phyloP scores from a whole-genome alignment of 2,888 invertebrate species.

The Sphaerophoria rueppellii region DNA sequence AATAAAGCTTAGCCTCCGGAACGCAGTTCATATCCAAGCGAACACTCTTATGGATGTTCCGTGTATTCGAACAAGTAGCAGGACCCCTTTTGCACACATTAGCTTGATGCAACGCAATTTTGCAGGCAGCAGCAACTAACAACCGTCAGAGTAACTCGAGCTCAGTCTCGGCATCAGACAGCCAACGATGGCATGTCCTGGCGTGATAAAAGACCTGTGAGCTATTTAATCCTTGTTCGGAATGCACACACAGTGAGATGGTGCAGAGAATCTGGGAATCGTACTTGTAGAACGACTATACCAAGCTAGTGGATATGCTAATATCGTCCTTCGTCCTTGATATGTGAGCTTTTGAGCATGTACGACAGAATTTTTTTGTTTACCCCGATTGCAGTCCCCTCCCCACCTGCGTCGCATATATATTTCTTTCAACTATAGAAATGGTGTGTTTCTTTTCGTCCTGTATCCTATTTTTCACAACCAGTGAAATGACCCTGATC shows the following conservation, averaged over 20 bases:
- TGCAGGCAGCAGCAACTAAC: constrained; percentile 36
- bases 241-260: constrained; percentile 11
- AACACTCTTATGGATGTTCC: neutral
- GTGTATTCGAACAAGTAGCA: neutral
- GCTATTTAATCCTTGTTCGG: constrained; percentile 69
- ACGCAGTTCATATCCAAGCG: constrained; percentile 9
- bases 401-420: constrained; percentile 51
- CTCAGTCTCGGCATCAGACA: too few relatives aligned
- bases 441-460: constrained; percentile 58
- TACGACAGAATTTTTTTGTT: constrained; percentile 58
- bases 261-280: constrained; percentile 11
- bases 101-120: constrained; percentile 48
- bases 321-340: constrained; percentile 72
- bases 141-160: constrained; percentile 13
- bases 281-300: constrained; percentile 28
- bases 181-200: constrained; percentile 68
- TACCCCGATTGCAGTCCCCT: constrained; percentile 11
- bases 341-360: constrained; percentile 68
- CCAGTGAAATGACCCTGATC: constrained; percentile 28
- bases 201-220: constrained; percentile 73
- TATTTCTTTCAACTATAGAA: constrained; percentile 64
- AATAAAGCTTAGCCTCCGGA: constrained; percentile 51
- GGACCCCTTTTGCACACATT: constrained; percentile 27
- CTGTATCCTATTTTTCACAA: constrained; percentile 45
- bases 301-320: constrained; percentile 70